phyloP scores from a whole-genome alignment of 2,113 vertebrate genomes.

The Myodes glareolus region DNA sequence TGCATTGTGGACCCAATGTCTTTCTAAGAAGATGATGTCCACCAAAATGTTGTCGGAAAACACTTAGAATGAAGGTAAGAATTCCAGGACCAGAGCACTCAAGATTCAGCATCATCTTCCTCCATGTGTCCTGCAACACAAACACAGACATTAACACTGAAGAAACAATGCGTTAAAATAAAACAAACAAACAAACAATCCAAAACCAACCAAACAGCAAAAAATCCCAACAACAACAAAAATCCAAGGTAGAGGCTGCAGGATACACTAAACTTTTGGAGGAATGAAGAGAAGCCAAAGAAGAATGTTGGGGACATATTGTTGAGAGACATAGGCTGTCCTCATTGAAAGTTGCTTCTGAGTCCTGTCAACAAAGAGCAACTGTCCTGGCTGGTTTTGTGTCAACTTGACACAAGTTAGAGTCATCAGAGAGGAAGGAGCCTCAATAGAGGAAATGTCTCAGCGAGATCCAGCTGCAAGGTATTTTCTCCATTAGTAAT shows the following conservation, averaged over 20 bases:
- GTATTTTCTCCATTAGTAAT: not conserved
- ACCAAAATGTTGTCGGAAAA: not conserved
- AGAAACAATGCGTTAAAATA: not conserved
- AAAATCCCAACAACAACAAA: not conserved
- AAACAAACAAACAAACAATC: not conserved
- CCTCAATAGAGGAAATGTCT: not conserved
- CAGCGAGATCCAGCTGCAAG: not conserved
- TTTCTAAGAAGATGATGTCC: not conserved
- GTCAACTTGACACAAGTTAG: not conserved
- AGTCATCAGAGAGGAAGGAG: not conserved
- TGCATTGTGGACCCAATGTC: not conserved
- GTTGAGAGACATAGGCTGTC: not conserved
- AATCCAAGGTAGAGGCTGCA: not conserved
- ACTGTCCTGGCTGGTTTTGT: not conserved
- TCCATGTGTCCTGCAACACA: not conserved
- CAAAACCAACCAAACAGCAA: not conserved
- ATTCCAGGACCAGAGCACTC: not conserved
- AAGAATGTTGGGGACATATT: not conserved
- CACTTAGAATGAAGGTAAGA: not conserved
- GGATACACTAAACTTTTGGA: not conserved
- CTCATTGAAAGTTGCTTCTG: not conserved
- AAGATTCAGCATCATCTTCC: not conserved
- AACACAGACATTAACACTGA: not conserved
- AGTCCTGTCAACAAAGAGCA: not conserved
- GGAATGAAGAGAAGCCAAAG: not conserved